Evolutionary conservation across 2,113 vertebrate species (phyloP).

Genomic region (Anser cygnoides): DNA sequence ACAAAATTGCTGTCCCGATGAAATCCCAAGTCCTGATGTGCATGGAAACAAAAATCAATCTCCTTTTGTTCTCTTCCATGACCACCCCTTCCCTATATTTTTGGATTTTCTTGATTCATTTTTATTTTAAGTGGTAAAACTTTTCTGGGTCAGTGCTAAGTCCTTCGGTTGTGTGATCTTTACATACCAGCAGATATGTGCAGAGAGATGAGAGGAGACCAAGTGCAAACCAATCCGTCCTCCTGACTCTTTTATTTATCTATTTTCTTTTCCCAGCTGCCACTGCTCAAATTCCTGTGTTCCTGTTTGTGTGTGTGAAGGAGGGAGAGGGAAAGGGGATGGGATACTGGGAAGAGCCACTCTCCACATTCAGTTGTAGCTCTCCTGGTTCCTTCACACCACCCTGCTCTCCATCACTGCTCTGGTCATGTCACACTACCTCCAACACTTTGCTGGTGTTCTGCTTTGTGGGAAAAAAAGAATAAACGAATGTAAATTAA

Average conservation of each 20-base stretch:
- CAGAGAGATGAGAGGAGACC: slow-evolving; percentile 8
- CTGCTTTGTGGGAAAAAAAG: not conserved
- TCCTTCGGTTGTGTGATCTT: slow-evolving; percentile 22
- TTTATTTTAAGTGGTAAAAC: slow-evolving; percentile 30
- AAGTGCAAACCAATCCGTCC: slow-evolving; percentile 42
- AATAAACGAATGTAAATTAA: not conserved
- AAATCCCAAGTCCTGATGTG: not conserved
- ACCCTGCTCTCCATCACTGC: not conserved
- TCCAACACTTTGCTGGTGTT: not conserved
- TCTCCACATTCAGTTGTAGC: not conserved
- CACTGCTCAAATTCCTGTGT: not conserved
- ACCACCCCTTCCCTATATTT: not conserved
- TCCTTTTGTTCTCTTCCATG: slow-evolving; percentile 1
- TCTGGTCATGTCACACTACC: not conserved
- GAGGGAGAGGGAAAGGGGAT: not conserved
- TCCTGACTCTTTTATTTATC: slow-evolving; percentile 47
- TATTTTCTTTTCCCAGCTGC: slow-evolving; percentile 21
- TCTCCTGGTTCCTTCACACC: not conserved
- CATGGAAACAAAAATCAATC: not conserved
- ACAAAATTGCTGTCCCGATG: not conserved
- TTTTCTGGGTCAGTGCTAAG: slow-evolving; percentile 39
- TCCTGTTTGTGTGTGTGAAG: not conserved
- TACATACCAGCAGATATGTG: slow-evolving; percentile 5
- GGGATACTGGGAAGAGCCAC: not conserved
- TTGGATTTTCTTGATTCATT: slow-evolving; percentile 48